Conservation (phyloP, 2,113 vertebrate genomes). For the Tauraco erythrolophus region DNA sequence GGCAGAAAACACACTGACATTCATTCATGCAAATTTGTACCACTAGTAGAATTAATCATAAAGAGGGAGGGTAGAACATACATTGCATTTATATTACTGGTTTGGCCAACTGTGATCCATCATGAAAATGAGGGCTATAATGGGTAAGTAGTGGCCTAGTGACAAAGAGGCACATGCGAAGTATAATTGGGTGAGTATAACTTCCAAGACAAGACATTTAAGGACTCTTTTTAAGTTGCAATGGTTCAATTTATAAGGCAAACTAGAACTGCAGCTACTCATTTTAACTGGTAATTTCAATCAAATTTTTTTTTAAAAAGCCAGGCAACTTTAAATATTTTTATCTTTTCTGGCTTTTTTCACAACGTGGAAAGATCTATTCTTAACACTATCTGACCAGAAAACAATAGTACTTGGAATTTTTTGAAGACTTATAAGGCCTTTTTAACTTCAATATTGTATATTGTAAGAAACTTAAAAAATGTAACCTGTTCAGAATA, state of each 20-base stretch:
- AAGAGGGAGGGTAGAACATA: constrained; percentile 50
- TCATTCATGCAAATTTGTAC: constrained; percentile 83
- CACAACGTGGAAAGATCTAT: not conserved
- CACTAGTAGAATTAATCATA: constrained; percentile 78
- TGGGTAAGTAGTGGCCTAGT: constrained; percentile 43
- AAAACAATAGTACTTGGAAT: not conserved
- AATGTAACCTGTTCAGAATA: not conserved
- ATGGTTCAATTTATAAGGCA: not conserved
- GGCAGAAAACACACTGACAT: constrained; percentile 83
- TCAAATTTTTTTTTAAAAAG: not conserved
- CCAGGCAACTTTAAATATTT: not conserved
- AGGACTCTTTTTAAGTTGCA: not conserved
- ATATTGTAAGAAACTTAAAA: not conserved
- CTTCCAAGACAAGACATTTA: constrained; percentile 39
- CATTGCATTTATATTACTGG: constrained; percentile 72
- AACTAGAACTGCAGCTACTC: not conserved
- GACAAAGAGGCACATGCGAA: constrained; percentile 50
- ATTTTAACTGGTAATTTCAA: not conserved
- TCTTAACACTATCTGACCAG: not conserved
- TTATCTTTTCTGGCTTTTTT: not conserved
- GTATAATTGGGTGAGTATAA: constrained; percentile 26
- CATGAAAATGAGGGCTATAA: constrained; percentile 53
- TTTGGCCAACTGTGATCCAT: constrained; percentile 68
- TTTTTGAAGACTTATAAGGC: not conserved
- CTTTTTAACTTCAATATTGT: not conserved